Percentiles rank a stretch among this genome's conserved stretches.
phyloP scores from a whole-genome alignment of 2,113 vertebrate genomes.

The Cinclus mexicanus region DNA sequence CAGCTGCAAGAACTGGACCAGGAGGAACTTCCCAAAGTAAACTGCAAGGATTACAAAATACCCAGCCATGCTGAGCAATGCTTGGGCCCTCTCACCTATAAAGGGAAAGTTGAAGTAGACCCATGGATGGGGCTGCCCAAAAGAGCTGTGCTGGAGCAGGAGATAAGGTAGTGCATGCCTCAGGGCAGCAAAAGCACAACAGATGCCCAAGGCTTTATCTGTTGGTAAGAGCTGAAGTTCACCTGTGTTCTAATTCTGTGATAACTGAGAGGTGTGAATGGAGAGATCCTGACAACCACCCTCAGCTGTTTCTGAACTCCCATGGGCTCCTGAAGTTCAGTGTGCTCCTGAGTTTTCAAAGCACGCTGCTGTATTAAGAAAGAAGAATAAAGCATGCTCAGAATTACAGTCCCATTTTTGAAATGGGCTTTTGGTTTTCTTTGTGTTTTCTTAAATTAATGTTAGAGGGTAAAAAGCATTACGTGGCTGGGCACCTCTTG shows the following conservation, averaged over 20 bases:
- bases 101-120: not conserved
- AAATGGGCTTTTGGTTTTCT: not conserved
- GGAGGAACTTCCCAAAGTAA: not conserved
- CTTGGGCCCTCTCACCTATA: not conserved
- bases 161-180: not conserved
- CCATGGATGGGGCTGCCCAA: not conserved
- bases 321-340: too few relatives aligned
- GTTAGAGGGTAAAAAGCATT: not conserved
- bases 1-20: fast-evolving
- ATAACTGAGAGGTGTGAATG: fast-evolving
- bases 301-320: not conserved
- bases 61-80: not conserved
- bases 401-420: not conserved
- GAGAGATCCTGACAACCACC: not conserved
- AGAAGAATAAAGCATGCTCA: not conserved
- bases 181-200: not conserved
- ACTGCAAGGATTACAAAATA: not conserved
- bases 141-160: not conserved
- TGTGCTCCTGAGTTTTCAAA: not conserved
- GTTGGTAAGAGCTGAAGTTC: not conserved
- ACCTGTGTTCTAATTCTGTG: not conserved
- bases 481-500: not conserved
- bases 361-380: not conserved
- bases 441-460: not conserved
- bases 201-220: not conserved